Evolutionary conservation across 1,140 invertebrate species (phyloP).

Genomic region (Bemisia tabaci): DNA sequence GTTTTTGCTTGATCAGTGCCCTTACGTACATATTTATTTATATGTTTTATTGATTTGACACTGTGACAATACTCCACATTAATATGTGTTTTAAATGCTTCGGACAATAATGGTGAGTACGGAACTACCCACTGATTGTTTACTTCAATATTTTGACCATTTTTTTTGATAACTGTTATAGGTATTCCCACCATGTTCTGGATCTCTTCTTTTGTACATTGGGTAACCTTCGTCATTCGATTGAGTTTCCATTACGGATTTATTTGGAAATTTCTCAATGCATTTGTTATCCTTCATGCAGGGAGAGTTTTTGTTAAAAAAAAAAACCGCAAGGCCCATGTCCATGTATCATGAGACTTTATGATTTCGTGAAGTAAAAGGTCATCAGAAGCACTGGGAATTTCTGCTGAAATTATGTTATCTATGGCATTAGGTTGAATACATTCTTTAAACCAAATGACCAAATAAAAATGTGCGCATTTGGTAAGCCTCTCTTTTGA

Average conservation of each 20-base stretch:
- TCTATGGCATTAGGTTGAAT: constrained; percentile 30
- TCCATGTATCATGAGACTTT: constrained; percentile 38
- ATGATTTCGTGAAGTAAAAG: constrained; percentile 31
- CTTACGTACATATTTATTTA: constrained; percentile 34
- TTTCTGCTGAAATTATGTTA: constrained; percentile 37
- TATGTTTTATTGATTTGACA: constrained; percentile 29
- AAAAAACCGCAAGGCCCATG: constrained; percentile 36
- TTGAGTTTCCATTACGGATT: neutral
- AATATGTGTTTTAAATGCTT: constrained; percentile 28
- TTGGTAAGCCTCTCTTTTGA: constrained; percentile 35
- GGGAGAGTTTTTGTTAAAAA: constrained; percentile 33
- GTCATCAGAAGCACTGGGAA: constrained; percentile 34
- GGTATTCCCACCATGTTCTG: neutral
- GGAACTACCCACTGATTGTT: constrained; percentile 4
- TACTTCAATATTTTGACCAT: neutral
- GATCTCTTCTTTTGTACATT: neutral
- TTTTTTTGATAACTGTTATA: too few relatives aligned
- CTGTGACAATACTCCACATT: constrained; percentile 32
- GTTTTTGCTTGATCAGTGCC: constrained; percentile 22
- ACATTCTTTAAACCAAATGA: constrained; percentile 30
- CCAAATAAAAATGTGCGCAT: constrained; percentile 29
- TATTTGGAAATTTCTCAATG: neutral
- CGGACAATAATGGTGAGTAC: constrained; percentile 9
- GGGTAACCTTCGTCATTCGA: constrained; percentile 1
- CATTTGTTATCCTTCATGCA: constrained; percentile 37